These are phyloP conservation scores for Neoarius graeffei DNA, from an alignment of 2,113 vertebrate genomes.

Conservation along the genomic window DNA sequence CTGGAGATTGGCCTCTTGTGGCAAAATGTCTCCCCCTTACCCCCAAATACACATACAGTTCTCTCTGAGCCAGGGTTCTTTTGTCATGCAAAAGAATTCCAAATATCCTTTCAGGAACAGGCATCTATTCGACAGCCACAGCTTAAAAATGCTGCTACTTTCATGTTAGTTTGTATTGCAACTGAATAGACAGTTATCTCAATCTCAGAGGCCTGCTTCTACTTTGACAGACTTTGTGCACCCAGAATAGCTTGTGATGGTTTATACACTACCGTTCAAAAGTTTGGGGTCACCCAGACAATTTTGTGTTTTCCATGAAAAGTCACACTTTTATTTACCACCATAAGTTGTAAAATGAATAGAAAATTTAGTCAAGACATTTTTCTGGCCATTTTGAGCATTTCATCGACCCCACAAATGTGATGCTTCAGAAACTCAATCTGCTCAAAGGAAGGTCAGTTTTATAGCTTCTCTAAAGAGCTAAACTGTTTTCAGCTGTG, in stretches of 20 bases:
- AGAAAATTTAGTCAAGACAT: no score
- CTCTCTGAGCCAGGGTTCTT: neutral
- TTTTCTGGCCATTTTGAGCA: no score
- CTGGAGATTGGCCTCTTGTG: neutral
- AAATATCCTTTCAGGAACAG: neutral
- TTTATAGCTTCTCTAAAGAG: no score
- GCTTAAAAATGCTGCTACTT: neutral
- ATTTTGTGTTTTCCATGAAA: no score
- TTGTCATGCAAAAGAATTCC: conserved; percentile 18
- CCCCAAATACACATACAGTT: conserved; percentile 12
- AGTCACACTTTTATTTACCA: no score
- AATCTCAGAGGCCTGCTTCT: conserved; percentile 14
- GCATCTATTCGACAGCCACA: neutral
- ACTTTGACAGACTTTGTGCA: conserved; percentile 13
- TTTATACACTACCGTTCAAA: no score
- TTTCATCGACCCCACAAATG: no score
- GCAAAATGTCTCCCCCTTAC: neutral
- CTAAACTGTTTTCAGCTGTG: no score
- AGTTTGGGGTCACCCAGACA: no score
- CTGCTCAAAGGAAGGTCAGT: no score
- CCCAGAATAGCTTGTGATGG: neutral
- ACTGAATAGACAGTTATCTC: conserved; percentile 5
- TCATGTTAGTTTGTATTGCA: neutral
- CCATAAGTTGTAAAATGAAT: no score
- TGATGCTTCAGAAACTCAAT: no score